Base-by-base conservation (phyloP, 2,113 vertebrate genomes). In the Syrrhaptes paradoxus region DNA sequence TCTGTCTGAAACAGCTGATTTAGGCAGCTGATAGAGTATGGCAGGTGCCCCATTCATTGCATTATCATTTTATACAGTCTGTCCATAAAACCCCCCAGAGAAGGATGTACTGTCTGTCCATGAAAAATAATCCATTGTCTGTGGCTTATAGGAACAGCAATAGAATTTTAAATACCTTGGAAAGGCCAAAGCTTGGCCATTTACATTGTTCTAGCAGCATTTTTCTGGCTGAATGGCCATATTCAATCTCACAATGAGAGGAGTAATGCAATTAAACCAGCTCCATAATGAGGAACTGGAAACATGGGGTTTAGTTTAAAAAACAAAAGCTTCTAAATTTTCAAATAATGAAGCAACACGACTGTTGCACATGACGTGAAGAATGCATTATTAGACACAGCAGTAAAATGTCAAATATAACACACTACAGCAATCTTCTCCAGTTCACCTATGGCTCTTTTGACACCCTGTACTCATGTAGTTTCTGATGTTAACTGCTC, bases 41-140 rank as follows among this genome's bases (percentile, higher is more conserved):
- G 92, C 96, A 97, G 95, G 81, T 93, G 85, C 73, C 87, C 94
- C 86, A 88, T 97, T 97, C 96, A 94, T 92, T 97, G 95, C 26
- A 65, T 95, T 98, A 97, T 98, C 97, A 97, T 98, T 98, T 98
- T 75, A 96, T 96, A 93, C 95, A 97, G 95, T 97, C 96, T 97
- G 97, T 92, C 97, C 95, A 96, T 95, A 97, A 97, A 97, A 95
- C 58, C 90, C 97, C 94, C 97, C 92, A 75, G 98, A 98, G 96
- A 97, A 96, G 95, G 85, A 97, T 96, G 96, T 38, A 85, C 89
- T 97, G 96, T 89, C 96, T 97, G 94, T 72, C 95, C 93, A 55
- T 90, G 97, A 97, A 97, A 98, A 98, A 98, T 97, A 97, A 97
- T 94, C 96, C 96, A 96, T 94, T 87, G 79, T 85, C 97, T 97